Conservation (phyloP, 2,888 invertebrate genomes). For the Syritta pipiens region DNA sequence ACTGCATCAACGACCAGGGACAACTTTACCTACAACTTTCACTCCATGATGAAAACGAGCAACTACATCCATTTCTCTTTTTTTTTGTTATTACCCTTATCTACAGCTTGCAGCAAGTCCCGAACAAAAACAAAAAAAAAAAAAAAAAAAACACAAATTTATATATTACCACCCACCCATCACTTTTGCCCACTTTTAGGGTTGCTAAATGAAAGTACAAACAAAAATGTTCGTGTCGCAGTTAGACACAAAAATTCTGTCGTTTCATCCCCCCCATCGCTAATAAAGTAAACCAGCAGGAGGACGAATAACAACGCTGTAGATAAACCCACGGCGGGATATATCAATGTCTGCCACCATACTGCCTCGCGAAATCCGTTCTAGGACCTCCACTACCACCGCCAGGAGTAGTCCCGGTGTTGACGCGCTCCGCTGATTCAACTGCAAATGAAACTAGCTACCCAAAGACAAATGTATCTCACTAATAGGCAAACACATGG, state of each 20-base stretch:
- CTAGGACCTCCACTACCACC: neutral
- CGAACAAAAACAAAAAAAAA: conserved; percentile 28
- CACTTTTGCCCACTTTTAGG: no score
- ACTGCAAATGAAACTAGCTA: conserved; percentile 16
- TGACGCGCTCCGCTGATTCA: conserved; percentile 40
- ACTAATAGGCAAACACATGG: conserved; percentile 64
- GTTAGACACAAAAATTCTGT: conserved; percentile 17
- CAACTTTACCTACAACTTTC: no score
- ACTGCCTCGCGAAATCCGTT: no score
- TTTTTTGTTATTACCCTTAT: conserved; percentile 54
- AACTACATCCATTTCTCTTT: neutral
- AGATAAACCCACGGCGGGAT: conserved; percentile 25
- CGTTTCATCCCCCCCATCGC: conserved; percentile 27
- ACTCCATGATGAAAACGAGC: no score
- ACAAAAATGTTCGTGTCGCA: conserved; percentile 46
- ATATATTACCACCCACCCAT: no score
- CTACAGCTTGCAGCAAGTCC: conserved; percentile 52
- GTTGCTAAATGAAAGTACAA: conserved; percentile 39
- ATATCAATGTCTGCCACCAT: conserved; percentile 29
- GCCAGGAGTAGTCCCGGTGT: neutral
- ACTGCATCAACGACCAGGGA: no score
- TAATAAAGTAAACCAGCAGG: conserved; percentile 43
- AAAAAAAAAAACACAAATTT: neutral
- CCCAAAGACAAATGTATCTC: conserved; percentile 55
- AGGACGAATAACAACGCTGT: conserved; percentile 6